These are phyloP conservation scores for Plebejus anna DNA, from an alignment of 2,888 invertebrate species.

Conservation along the genomic window DNA sequence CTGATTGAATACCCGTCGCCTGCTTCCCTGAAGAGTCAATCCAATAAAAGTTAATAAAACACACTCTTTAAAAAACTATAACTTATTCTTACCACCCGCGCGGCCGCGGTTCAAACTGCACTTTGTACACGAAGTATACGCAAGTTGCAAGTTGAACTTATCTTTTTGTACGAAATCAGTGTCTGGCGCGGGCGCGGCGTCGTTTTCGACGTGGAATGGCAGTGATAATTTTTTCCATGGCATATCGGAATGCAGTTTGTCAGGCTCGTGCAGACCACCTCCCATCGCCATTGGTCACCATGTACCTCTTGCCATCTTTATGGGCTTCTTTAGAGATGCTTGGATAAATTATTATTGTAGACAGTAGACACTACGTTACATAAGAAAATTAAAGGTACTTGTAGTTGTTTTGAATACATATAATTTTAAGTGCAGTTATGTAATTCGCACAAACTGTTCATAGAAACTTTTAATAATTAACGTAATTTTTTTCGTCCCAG, in stretches of 20 bases:
- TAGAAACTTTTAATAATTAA: too few species aligned
- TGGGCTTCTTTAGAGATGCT: neutral
- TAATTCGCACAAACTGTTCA: too few species aligned
- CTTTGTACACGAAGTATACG: neutral
- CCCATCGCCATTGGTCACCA: constrained; percentile 4
- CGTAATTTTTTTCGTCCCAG: too few species aligned
- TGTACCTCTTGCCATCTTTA: constrained; percentile 8
- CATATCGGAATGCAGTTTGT: constrained; percentile 26
- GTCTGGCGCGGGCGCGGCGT: neutral
- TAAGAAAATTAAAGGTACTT: neutral
- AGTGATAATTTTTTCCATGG: constrained; percentile 14
- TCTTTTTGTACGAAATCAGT: neutral
- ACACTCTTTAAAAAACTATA: too few species aligned
- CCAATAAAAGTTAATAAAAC: too few species aligned
- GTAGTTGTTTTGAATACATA: too few species aligned
- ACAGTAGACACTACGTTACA: neutral
- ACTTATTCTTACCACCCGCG: neutral
- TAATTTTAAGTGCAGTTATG: too few species aligned
- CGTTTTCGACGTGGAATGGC: constrained; percentile 5
- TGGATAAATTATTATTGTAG: neutral
- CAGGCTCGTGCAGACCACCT: constrained; percentile 11
- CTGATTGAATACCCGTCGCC: too few species aligned
- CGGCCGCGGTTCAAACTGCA: neutral
- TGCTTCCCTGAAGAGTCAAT: too few species aligned
- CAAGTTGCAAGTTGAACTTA: neutral